phyloP scores from a whole-genome alignment of 2,888 invertebrate genomes.

The Lochmaea crataegi region DNA sequence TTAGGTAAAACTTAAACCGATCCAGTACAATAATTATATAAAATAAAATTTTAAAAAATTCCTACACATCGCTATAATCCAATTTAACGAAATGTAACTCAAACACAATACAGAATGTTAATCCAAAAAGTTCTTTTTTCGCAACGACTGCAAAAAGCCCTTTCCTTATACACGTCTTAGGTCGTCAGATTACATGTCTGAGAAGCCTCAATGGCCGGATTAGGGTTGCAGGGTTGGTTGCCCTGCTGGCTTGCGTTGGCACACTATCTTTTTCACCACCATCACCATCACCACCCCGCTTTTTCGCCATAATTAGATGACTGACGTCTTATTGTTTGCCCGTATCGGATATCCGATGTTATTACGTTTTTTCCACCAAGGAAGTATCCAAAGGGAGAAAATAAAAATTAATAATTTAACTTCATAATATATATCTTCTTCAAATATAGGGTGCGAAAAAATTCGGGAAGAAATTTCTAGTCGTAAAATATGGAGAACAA shows the following conservation, averaged over 20 bases:
- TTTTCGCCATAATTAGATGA: constrained; percentile 60
- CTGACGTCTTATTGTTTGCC: constrained; percentile 59
- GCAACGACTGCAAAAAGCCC: constrained; percentile 24
- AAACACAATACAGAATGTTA: constrained; percentile 21
- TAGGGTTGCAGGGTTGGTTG: constrained; percentile 61
- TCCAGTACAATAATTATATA: no score
- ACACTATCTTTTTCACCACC: constrained; percentile 31
- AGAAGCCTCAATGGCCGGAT: constrained; percentile 57
- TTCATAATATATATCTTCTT: no score
- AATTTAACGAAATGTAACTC: no score
- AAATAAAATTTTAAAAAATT: no score
- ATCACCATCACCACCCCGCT: constrained; percentile 52
- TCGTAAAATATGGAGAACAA: no score
- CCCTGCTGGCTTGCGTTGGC: constrained; percentile 55
- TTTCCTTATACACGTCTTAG: constrained; percentile 32
- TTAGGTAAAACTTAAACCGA: no score
- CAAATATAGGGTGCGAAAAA: neutral
- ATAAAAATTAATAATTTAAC: neutral
- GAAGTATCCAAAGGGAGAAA: neutral
- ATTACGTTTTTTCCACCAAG: neutral
- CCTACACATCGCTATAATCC: no score
- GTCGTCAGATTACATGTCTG: constrained; percentile 56
- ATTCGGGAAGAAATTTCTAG: no score
- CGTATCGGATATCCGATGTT: constrained; percentile 62
- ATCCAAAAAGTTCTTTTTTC: constrained; percentile 24